phyloP scores from a whole-genome alignment of 1,140 invertebrate genomes.

The Intoshia linei region DNA sequence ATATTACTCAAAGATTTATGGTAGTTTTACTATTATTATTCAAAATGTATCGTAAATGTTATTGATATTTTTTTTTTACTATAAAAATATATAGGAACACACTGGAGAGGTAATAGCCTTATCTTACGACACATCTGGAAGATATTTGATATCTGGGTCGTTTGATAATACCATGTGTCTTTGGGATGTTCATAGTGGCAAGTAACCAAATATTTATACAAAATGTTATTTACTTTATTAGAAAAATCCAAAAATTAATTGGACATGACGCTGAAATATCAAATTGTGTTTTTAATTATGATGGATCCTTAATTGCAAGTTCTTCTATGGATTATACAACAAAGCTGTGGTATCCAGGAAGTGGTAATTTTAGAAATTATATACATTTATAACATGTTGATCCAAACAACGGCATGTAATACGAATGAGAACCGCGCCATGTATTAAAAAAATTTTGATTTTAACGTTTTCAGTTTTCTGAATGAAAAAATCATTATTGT shows the following conservation, averaged over 20 bases:
- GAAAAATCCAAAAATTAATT: slow-evolving; percentile 29
- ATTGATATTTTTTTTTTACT: too few relatives aligned
- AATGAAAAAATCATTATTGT: neutral
- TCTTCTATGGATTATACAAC: slow-evolving; percentile 36
- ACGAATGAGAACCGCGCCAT: too few relatives aligned
- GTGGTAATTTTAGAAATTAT: slow-evolving; percentile 11
- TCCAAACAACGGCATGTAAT: neutral
- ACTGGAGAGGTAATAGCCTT: slow-evolving; percentile 37
- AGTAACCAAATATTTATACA: slow-evolving; percentile 24
- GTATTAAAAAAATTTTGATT: neutral
- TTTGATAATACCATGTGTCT: slow-evolving; percentile 39
- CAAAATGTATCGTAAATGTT: too few relatives aligned
- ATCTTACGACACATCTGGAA: slow-evolving; percentile 34
- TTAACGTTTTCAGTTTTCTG: neutral
- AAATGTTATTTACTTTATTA: slow-evolving; percentile 12
- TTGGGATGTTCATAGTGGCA: slow-evolving; percentile 36
- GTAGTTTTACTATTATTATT: too few relatives aligned
- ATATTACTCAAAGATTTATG: too few relatives aligned
- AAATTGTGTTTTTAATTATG: slow-evolving; percentile 38
- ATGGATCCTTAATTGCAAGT: slow-evolving; percentile 35
- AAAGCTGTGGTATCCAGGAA: slow-evolving; percentile 36
- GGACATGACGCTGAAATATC: slow-evolving; percentile 39
- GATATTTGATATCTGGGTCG: slow-evolving; percentile 37
- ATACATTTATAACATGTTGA: neutral
- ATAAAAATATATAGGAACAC: too few relatives aligned